Conservation (phyloP, 1,140 invertebrate genomes). For the Belonocnema kinseyi region DNA sequence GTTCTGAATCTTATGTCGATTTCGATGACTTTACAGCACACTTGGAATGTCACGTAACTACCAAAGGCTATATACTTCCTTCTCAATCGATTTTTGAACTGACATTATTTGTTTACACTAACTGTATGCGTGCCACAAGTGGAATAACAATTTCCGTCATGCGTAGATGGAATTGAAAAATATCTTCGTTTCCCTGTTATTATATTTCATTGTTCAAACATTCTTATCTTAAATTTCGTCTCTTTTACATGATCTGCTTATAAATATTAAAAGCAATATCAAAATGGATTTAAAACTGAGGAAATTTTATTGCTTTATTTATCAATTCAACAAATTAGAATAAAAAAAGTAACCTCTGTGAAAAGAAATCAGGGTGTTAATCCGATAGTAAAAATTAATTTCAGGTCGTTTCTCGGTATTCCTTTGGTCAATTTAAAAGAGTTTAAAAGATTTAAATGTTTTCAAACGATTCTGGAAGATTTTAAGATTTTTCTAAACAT, state of each 20-base stretch:
- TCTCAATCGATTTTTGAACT: not conserved
- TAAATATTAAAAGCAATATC: too few species aligned
- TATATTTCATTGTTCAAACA: not conserved
- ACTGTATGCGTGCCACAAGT: not conserved
- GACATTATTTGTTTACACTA: not conserved
- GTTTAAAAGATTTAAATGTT: too few species aligned
- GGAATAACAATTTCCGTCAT: not conserved
- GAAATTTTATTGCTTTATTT: too few species aligned
- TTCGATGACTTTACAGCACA: constrained; percentile 4
- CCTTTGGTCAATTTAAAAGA: too few species aligned
- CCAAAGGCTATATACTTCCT: constrained; percentile 7
- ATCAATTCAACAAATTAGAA: too few species aligned
- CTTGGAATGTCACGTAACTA: not conserved
- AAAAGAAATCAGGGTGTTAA: too few species aligned
- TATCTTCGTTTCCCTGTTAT: not conserved
- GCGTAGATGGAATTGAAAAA: not conserved
- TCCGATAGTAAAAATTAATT: too few species aligned
- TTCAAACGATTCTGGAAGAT: too few species aligned
- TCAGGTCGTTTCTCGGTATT: too few species aligned
- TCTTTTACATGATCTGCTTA: not conserved
- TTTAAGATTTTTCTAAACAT: too few species aligned
- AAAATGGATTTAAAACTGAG: too few species aligned
- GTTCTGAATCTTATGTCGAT: constrained; percentile 11
- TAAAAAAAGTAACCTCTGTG: too few species aligned
- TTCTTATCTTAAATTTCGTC: not conserved